Base-by-base conservation (phyloP, 2,797 vertebrate genomes). In the Meriones psammophilus region DNA sequence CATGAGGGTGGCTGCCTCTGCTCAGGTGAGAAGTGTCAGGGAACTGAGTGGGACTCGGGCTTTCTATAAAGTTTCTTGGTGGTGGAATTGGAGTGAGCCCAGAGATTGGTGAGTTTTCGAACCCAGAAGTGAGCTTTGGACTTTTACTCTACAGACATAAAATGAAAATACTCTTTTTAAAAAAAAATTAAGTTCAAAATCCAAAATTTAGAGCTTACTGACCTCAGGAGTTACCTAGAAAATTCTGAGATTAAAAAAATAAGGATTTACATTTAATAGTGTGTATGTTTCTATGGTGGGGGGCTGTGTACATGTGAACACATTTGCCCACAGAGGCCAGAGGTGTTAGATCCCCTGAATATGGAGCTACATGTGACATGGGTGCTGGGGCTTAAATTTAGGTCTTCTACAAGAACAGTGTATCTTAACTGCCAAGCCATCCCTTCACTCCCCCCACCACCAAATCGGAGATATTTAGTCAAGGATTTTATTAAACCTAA, bases 401-500 rank as follows among this genome's bases (percentile, higher is more conserved):
- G 9, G 4, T 66, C 62, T 66, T 66, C 39, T 33, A 66, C 13
- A 33, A 66, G 39, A 66, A 66, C 15, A 46, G 15, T 62, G 2
- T 46, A 12, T 66, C 39, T 84, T 66, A 84, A 46, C 39, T 20
- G 28, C 9, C 13, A 66, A 84, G 62, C 15, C 39, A 33, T 66
- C 39, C 5, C 33, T 84, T 39, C 28, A 66, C 5, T 13, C 56
- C 62, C 5, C 5, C 0, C 18, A 36, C 69, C 71, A 39, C 18
- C 71, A 39, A 39, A 54, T 86, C n/a, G 14, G 64, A 94, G 36
- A 46, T 76, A 58, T 58, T 91, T 68, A 54, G 58, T 36, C 4
- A 60, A 69, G n/a, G 46, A 77, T 83, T 58, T 83, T 83, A 83
- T 39, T 89, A 92, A 60, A 74, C 20, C n/a, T 81, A 89, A 84